Evolutionary conservation across 2,797 vertebrate genomes (phyloP).

Genomic region (Gouania willdenowi): DNA sequence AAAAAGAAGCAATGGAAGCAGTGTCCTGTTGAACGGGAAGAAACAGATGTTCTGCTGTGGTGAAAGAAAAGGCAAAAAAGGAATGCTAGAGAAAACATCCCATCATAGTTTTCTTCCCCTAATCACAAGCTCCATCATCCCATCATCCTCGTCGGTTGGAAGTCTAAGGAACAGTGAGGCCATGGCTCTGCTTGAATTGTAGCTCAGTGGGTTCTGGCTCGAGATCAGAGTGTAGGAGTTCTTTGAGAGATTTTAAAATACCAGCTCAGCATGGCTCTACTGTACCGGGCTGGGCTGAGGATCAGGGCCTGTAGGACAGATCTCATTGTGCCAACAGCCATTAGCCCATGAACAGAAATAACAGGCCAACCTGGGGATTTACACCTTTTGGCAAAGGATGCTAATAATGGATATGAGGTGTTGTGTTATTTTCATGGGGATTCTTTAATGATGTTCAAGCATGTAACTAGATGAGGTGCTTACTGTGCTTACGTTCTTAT

Average conservation of each 20-base stretch:
- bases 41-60: slow-evolving; percentile 65
- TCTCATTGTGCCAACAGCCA: slow-evolving; percentile 1
- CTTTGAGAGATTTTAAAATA: slow-evolving; percentile 54
- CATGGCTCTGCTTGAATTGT: slow-evolving; percentile 38
- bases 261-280: slow-evolving; percentile 35
- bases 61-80: slow-evolving; percentile 26
- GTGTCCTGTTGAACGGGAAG: slow-evolving; percentile 67
- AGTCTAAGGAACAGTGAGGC: slow-evolving; percentile 29
- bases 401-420: not conserved
- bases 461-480: not conserved
- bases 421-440: not conserved
- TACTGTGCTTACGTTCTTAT: not conserved
- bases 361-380: not conserved
- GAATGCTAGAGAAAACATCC: slow-evolving; percentile 46
- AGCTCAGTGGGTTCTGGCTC: slow-evolving; percentile 52
- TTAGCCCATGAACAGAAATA: not conserved
- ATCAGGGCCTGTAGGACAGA: slow-evolving; percentile 8
- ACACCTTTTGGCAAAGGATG: not conserved
- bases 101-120: slow-evolving; percentile 11
- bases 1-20: slow-evolving; percentile 29
- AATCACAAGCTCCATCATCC: slow-evolving; percentile 33
- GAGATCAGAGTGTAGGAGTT: slow-evolving; percentile 55
- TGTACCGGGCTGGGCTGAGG: slow-evolving; percentile 24
- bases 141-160: slow-evolving; percentile 36
- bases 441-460: not conserved